These are phyloP conservation scores for Pheosia tremula DNA, from an alignment of 2,888 invertebrate genomes.

Conservation along the genomic window DNA sequence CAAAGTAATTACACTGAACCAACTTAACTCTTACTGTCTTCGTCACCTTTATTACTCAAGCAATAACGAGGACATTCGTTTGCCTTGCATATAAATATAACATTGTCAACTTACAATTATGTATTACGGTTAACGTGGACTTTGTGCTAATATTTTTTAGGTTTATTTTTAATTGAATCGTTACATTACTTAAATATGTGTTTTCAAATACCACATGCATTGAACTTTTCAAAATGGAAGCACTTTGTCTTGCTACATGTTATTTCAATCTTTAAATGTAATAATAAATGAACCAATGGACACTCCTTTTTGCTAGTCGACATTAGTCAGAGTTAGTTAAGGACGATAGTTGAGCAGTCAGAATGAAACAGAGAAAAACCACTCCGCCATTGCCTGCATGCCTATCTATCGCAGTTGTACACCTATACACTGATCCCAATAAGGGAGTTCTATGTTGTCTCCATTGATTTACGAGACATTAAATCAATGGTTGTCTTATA, in stretches of 20 bases:
- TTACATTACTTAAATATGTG: not conserved
- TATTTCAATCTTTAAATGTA: constrained; percentile 27
- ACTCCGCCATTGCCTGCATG: no score
- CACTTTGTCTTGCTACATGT: constrained; percentile 27
- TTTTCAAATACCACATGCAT: constrained; percentile 9
- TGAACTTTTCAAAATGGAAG: constrained; percentile 14
- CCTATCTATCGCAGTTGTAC: no score
- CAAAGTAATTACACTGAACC: constrained; percentile 13
- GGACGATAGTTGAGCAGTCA: not conserved
- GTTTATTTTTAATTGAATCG: not conserved
- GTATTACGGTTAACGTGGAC: not conserved
- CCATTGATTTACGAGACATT: no score
- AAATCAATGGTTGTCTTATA: no score
- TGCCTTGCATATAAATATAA: not conserved
- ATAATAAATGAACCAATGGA: constrained; percentile 26
- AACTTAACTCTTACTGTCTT: not conserved
- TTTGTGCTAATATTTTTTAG: not conserved
- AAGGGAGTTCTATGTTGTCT: no score
- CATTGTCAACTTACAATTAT: constrained; percentile 4
- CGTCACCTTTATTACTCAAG: not conserved
- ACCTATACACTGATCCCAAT: no score
- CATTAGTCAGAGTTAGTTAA: constrained; percentile 5
- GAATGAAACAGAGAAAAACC: no score
- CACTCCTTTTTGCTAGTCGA: constrained; percentile 17
- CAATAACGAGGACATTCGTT: constrained; percentile 3